Evolutionary conservation across 2,113 vertebrate species (phyloP).

Genomic region (Melospiza melodia): DNA sequence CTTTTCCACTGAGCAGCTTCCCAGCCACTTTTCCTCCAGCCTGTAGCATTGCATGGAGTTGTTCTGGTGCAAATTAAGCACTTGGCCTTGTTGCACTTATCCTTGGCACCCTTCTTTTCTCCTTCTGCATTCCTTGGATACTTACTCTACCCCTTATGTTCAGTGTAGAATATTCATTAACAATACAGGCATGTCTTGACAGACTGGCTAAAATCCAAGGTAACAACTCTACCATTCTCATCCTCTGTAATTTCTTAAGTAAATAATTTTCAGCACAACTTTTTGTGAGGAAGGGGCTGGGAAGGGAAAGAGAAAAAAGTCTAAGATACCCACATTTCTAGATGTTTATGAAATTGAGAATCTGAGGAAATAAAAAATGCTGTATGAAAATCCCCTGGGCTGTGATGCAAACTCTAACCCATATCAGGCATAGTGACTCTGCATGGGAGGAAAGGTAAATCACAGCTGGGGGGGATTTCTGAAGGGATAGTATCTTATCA

Average conservation of each 20-base stretch:
- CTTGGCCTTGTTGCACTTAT: background rate
- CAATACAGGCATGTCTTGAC: background rate
- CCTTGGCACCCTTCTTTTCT: background rate
- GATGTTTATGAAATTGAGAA: background rate
- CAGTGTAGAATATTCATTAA: background rate
- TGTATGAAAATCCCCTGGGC: background rate
- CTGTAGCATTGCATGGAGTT: background rate
- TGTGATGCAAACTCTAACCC: background rate
- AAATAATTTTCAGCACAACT: background rate
- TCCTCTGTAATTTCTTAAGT: background rate
- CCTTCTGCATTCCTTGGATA: background rate
- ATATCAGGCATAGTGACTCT: background rate
- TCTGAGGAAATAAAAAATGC: background rate
- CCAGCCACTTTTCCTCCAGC: background rate
- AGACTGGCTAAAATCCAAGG: background rate
- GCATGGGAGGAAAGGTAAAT: background rate
- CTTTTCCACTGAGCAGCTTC: background rate
- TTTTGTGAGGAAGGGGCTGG: background rate
- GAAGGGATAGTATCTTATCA: background rate
- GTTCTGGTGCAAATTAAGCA: background rate
- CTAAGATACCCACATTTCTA: background rate
- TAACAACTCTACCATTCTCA: background rate
- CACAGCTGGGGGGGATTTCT: background rate
- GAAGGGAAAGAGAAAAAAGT: background rate
- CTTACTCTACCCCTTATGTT: background rate